Evolutionary conservation across 2,888 invertebrate species (phyloP), one percentile per base, ranked within the genome.

Genomic region (Acanthosepion pharaonis): DNA sequence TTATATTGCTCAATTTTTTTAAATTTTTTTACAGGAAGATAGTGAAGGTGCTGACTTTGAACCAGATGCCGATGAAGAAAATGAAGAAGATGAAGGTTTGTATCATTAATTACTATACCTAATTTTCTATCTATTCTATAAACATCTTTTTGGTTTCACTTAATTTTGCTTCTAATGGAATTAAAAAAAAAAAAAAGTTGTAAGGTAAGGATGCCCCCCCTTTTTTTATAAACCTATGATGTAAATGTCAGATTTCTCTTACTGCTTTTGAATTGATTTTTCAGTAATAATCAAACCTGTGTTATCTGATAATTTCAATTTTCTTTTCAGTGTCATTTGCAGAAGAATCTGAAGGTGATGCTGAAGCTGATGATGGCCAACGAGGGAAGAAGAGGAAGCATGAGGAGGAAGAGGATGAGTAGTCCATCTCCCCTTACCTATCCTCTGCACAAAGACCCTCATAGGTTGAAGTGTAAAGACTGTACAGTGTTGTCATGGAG

Each of bases 41-140:
- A 94, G 94, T 94, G 94, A 94, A 55, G 94, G 94, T 94, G 94
- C 94, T 55, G 94, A 94, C 55, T 94, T 94, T 64, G 59, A 94
- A 64, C 94, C 94, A 55, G 64, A 53, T 94, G 94, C 18, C 42
- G 94, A 53, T 64, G 94, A 94, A 33, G 93, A 93, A 23, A 53
- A 93, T 55, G 93, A 93, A 11, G 93, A 93, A 4, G 64, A 94
- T 55, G 94, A 93, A 93, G 93, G 93, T 93, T 93, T 93, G 93
- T 93, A 51, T 53, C 9, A n/a, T 28, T 92, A 28, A 78, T 8
- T 64, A 64, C 8, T n/a, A n/a, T 78, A 6, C 3, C 48, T 92
- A 92, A 28, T 92, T 92, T 92, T 33, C 6, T n/a, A 91, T n/a
- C 18, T 91, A 48, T 91, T 91, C 23, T 20, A 20, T 42, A 91